Evolutionary conservation across 2,888 invertebrate genomes (phyloP), one percentile per base, ranked within the genome.

Genomic region (Protophormia terraenovae): DNA sequence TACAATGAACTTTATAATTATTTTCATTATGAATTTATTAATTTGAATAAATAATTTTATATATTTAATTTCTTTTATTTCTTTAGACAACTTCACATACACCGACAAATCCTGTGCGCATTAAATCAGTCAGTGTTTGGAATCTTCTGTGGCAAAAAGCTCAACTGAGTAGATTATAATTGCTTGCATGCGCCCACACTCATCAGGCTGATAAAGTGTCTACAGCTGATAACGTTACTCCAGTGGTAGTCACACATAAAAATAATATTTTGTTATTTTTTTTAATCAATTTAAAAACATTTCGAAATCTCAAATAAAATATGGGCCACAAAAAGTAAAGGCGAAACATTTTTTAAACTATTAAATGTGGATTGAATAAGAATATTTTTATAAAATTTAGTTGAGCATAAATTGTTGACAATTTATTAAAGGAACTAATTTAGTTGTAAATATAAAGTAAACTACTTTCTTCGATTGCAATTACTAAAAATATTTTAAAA

Each of bases 81-180:
- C n/a, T n/a, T 27, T 2, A 82, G 81, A 14, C 32, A 12, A 29
- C 8, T 35, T 6, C 22, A 32, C 4, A 38, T 27, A 3, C 38
- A 19, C 6, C 27, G 22, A 24, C 27, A n/a, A 41, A 64, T 4
- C 71, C 82, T 5, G 38, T 35, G 5, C 60, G 71, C 10, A 47
- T 12, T 7, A 83, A 77, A 58, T 55, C 69, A 12, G 71, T 83
- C n/a, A 83, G 27, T 19, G 35, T 22, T 45, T 83, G 82, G 82
- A 47, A 5, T 14, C 19, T 83, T 16, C 7, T 77, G 22, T 83
- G 82, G 82, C 55, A 83, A 66, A 83, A 83, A 47, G 71, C 69
- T 47, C 32, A 83, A 38, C 22, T 71, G 19, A 55, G 55, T n/a
- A 12, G 27, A 24, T 45, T 73, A 5, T 64, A 72, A 53, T 29